phyloP scores from a whole-genome alignment of 2,888 invertebrate species.

The Alcis repandata region DNA sequence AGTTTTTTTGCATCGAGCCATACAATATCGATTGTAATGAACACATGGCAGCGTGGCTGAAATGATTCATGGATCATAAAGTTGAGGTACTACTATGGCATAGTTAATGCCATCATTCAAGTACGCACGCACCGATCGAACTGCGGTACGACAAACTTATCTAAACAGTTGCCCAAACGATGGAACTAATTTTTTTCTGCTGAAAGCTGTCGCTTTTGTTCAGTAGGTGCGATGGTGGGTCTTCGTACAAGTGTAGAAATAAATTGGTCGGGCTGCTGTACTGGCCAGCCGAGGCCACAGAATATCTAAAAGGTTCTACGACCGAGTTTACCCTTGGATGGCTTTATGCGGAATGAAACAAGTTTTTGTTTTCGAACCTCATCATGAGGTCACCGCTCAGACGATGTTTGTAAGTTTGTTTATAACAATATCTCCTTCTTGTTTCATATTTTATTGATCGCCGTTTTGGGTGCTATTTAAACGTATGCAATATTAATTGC shows the following conservation, averaged over 20 bases:
- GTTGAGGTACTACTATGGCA: slow-evolving; percentile 1
- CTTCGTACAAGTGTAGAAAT: not conserved
- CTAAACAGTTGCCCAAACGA: not conserved
- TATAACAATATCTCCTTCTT: slow-evolving; percentile 6
- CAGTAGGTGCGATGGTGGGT: not conserved
- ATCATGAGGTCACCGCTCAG: slow-evolving; percentile 28
- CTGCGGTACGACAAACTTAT: not conserved
- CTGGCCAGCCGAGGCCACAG: slow-evolving; percentile 13
- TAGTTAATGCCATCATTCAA: slow-evolving; percentile 9
- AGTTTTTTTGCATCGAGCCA: slow-evolving; percentile 7
- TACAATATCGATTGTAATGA: slow-evolving; percentile 18
- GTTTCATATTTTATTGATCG: slow-evolving; percentile 21
- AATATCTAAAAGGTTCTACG: slow-evolving; percentile 26
- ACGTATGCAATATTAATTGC: slow-evolving; percentile 10
- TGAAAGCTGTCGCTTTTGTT: not conserved
- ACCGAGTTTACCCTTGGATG: slow-evolving; percentile 34
- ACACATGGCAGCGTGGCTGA: slow-evolving; percentile 8
- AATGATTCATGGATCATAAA: slow-evolving; percentile 22
- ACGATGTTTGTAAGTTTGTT: slow-evolving; percentile 17
- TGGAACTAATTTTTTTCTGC: not conserved
- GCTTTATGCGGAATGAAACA: slow-evolving; percentile 36
- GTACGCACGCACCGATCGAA: slow-evolving; percentile 25
- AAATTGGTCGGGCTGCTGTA: not conserved
- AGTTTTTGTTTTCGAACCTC: slow-evolving; percentile 32
- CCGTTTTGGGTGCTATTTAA: slow-evolving; percentile 10